Evolutionary conservation across 1,140 invertebrate species (phyloP).

Genomic region (Venturia canescens): DNA sequence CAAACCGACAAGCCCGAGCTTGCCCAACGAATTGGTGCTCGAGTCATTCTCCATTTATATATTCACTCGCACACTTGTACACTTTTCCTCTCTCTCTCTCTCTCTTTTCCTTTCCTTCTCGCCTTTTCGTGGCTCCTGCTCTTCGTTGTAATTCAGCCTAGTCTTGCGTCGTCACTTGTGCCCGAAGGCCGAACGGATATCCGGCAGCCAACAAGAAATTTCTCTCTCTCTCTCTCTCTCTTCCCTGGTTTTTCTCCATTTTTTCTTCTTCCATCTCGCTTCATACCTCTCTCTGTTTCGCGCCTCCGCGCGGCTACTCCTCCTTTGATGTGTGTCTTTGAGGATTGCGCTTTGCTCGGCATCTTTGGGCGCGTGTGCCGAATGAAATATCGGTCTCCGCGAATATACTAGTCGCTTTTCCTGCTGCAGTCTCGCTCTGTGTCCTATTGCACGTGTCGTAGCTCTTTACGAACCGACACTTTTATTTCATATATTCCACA

Average conservation of each 20-base stretch:
- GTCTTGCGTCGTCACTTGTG: conserved; percentile 15
- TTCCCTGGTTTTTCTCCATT: no score
- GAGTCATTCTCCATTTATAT: conserved; percentile 49
- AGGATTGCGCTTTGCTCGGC: conserved; percentile 46
- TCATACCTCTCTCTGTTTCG: no score
- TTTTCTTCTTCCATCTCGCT: no score
- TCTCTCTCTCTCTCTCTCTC: no score
- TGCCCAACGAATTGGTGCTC: conserved; percentile 62
- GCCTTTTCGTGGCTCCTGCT: neutral
- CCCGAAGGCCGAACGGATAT: conserved; percentile 45
- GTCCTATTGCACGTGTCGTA: conserved; percentile 9
- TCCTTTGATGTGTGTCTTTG: conserved; percentile 55
- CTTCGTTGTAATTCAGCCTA: conserved; percentile 35
- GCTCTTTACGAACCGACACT: conserved; percentile 18
- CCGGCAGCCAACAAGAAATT: conserved; percentile 36
- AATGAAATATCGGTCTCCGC: conserved; percentile 69
- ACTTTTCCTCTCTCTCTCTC: neutral
- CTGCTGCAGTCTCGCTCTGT: conserved; percentile 20
- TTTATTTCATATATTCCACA: neutral
- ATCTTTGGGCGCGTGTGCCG: conserved; percentile 59
- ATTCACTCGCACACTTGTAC: neutral
- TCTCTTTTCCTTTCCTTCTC: neutral
- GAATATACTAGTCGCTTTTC: conserved; percentile 31
- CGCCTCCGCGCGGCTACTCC: conserved; percentile 27
- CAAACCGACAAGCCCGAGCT: conserved; percentile 62